A percentile compares a stretch with the other conserved stretches of the same genome.
These are phyloP conservation scores for Microplitis demolitor DNA, from an alignment of 1,140 invertebrate species.

Conservation along the genomic window DNA sequence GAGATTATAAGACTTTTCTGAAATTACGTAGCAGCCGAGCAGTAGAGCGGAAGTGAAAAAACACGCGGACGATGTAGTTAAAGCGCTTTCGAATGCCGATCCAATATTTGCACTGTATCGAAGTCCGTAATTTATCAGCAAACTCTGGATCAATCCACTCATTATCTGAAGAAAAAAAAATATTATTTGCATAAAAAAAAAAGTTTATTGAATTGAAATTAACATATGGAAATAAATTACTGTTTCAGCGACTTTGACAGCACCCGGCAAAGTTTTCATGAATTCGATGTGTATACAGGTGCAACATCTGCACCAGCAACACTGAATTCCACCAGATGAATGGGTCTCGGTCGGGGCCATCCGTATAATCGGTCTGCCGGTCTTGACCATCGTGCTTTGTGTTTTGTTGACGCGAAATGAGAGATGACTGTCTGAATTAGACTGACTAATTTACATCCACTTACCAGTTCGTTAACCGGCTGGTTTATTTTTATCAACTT, in stretches of 20 bases:
- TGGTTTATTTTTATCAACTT: constrained; percentile 10
- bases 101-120: constrained; percentile 70
- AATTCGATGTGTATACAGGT: constrained; percentile 79
- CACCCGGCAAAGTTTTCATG: constrained; percentile 70
- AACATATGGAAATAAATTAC: constrained; percentile 50
- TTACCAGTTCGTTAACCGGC: constrained; percentile 19
- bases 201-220: background rate
- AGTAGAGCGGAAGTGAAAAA: constrained; percentile 74
- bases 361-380: constrained; percentile 44
- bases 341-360: constrained; percentile 40
- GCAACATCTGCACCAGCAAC: constrained; percentile 76
- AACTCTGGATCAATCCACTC: constrained; percentile 75
- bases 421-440: background rate
- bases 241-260: constrained; percentile 76
- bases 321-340: constrained; percentile 64
- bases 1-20: constrained; percentile 73
- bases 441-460: background rate
- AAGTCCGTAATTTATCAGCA: constrained; percentile 76
- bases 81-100: constrained; percentile 74
- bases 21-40: constrained; percentile 75
- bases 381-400: constrained; percentile 31
- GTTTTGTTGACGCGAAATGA: background rate
- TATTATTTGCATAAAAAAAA: constrained; percentile 12
- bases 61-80: constrained; percentile 76
- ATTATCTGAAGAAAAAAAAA: constrained; percentile 63